Evolutionary conservation across 2,113 vertebrate species (phyloP), one percentile per base, ranked within the genome.

Genomic region (Nothobranchius furzeri): DNA sequence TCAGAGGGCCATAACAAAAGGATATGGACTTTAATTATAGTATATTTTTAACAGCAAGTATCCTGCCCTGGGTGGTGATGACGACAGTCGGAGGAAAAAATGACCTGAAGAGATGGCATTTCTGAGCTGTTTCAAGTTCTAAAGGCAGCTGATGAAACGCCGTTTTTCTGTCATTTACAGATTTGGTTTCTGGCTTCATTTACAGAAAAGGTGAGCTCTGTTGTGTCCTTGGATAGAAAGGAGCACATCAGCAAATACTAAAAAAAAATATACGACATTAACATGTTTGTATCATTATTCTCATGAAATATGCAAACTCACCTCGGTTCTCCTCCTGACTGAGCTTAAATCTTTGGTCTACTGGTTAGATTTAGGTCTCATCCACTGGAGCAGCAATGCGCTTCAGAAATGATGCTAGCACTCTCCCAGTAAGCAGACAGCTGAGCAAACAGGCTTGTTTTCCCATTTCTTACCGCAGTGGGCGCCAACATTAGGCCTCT

Each of bases 141-240:
- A 30, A 30, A 30, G 30, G 30, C 30, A 30, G 30, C 30, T 30
- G 30, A 30, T 30, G 30, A 30, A 30, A 30, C 4, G 30, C 30
- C 1, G 3, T 4, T 74, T 60, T 58, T 71, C 36, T 8, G 42
- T 11, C 11, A 20, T 24, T 4, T 13, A 14, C 12, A 13, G 13
- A 12, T 36, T 56, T 64, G 7, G 60, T 47, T 69, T 4, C 17
- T 59, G 76, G 55, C 17, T 46, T 68, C 12, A 6, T 60, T 9
- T 35, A 51, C 58, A 43, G 3, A 3, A 25, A 9, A 56, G 14
- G 46, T 12, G 48, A 35, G n/a, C 24, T 43, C 35, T 69, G 54
- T n/a, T 73, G 25, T 65, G 15, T 75, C 60, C 30, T 25, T 55
- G 8, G 49, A 68, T 58, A 30, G 11, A 60, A 35, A 70, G 36